These are phyloP conservation scores for Daboia siamensis DNA, from an alignment of 2,113 vertebrate genomes.

Conservation along the genomic window DNA sequence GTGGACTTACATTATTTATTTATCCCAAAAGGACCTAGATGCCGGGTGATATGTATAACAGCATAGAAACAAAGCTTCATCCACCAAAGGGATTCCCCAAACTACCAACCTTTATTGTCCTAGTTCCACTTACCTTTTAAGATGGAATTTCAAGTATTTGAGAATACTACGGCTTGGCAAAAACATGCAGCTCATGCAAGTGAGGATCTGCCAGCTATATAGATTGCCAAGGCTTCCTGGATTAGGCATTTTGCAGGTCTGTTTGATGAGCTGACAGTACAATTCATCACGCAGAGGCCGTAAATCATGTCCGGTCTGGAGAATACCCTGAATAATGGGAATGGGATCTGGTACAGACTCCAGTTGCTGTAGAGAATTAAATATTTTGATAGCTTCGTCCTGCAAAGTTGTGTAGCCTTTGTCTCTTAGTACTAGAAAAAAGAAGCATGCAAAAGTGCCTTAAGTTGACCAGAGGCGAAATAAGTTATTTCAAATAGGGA, in stretches of 20 bases:
- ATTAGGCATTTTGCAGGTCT: conserved; percentile 83
- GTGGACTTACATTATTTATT: neutral
- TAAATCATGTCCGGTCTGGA: conserved; percentile 90
- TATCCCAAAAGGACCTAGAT: neutral
- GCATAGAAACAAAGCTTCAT: neutral
- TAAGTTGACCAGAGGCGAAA: neutral
- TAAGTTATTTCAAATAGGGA: neutral
- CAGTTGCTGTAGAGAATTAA: conserved; percentile 90
- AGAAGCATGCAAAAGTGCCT: neutral
- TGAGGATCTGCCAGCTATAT: conserved; percentile 87
- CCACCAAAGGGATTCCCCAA: neutral
- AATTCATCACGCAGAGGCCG: conserved; percentile 89
- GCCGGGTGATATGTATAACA: neutral
- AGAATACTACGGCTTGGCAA: conserved; percentile 84
- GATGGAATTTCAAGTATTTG: conserved; percentile 92
- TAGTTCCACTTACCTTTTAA: conserved; percentile 80
- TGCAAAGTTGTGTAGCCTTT: conserved; percentile 89
- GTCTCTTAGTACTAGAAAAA: conserved; percentile 74
- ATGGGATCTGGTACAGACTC: conserved; percentile 86
- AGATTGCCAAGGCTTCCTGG: conserved; percentile 79
- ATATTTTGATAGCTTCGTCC: conserved; percentile 91
- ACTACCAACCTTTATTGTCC: neutral
- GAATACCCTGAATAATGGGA: conserved; percentile 87
- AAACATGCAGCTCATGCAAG: conserved; percentile 90
- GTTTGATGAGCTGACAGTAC: conserved; percentile 95